Evolutionary conservation across 1,140 invertebrate genomes (phyloP).

Genomic region (Thereuonema tuberculata): DNA sequence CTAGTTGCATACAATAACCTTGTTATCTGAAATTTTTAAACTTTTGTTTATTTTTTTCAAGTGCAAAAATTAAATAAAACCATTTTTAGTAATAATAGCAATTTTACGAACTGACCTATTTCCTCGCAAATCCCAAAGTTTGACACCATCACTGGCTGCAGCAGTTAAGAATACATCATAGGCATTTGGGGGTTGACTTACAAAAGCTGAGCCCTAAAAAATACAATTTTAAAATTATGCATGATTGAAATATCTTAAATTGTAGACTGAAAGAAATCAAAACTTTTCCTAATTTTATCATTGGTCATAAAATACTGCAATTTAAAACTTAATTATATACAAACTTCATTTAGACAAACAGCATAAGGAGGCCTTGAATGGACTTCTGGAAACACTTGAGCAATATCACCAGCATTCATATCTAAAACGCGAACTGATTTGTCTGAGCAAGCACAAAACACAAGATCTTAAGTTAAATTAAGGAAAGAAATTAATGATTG

Average conservation of each 20-base stretch:
- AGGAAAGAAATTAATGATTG: slow-evolving; percentile 11
- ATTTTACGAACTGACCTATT: slow-evolving; percentile 22
- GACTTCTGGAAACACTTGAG: slow-evolving; percentile 23
- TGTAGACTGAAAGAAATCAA: too few relatives aligned
- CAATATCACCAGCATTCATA: slow-evolving; percentile 28
- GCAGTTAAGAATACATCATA: slow-evolving; percentile 32
- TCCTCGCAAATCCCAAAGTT: slow-evolving; percentile 34
- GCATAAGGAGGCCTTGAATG: slow-evolving; percentile 28
- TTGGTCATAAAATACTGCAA: too few relatives aligned
- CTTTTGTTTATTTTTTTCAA: too few relatives aligned
- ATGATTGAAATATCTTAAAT: too few relatives aligned
- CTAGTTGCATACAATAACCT: too few relatives aligned
- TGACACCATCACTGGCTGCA: slow-evolving; percentile 30
- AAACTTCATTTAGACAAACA: slow-evolving; percentile 30
- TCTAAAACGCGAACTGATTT: slow-evolving; percentile 30
- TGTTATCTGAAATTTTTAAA: too few relatives aligned
- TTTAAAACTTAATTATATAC: too few relatives aligned
- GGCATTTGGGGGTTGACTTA: slow-evolving; percentile 24
- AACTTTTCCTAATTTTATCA: too few relatives aligned
- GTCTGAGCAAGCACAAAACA: slow-evolving; percentile 30
- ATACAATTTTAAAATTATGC: background rate
- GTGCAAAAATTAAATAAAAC: background rate
- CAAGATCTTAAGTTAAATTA: slow-evolving; percentile 23
- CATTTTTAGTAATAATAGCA: background rate
- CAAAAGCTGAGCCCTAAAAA: slow-evolving; percentile 27